Evolutionary conservation across 64 coral and sea anemone genomes (phyloP).

Genomic region (Stylophora pistillata): DNA sequence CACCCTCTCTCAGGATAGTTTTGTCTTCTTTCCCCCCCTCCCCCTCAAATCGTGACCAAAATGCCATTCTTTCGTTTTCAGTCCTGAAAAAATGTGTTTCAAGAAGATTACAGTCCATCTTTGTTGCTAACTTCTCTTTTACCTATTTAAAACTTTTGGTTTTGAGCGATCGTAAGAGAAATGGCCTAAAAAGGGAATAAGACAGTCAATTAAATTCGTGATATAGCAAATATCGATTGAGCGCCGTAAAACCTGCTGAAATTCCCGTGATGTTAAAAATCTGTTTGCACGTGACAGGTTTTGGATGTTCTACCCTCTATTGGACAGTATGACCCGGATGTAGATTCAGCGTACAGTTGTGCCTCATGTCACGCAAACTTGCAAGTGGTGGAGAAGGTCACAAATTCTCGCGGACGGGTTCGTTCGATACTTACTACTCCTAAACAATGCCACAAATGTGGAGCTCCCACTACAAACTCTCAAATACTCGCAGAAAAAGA

Average conservation of each 20-base stretch:
- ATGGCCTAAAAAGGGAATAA: too few relatives aligned
- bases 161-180: too few relatives aligned
- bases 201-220: too few relatives aligned
- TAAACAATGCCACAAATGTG: conserved; percentile 50
- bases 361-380: conserved; percentile 32
- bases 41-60: too few relatives aligned
- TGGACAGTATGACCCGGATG: conserved; percentile 18
- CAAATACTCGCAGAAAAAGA: not conserved
- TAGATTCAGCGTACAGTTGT: conserved; percentile 22
- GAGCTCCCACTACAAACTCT: conserved; percentile 1
- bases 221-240: too few relatives aligned
- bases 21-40: not conserved
- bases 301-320: conserved; percentile 57
- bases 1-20: not conserved
- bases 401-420: not conserved
- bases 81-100: too few relatives aligned
- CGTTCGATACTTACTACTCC: conserved; percentile 29
- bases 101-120: too few relatives aligned
- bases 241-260: not conserved
- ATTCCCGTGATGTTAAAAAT: not conserved
- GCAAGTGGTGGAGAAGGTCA: conserved; percentile 25
- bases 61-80: too few relatives aligned
- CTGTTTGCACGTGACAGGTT: conserved; percentile 20
- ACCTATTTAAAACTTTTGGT: too few relatives aligned
- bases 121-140: too few relatives aligned